Percentiles rank a stretch among this genome's conserved stretches.
Evolutionary conservation across 2,888 invertebrate genomes (phyloP).

Genomic region (Drosophila yooni): DNA sequence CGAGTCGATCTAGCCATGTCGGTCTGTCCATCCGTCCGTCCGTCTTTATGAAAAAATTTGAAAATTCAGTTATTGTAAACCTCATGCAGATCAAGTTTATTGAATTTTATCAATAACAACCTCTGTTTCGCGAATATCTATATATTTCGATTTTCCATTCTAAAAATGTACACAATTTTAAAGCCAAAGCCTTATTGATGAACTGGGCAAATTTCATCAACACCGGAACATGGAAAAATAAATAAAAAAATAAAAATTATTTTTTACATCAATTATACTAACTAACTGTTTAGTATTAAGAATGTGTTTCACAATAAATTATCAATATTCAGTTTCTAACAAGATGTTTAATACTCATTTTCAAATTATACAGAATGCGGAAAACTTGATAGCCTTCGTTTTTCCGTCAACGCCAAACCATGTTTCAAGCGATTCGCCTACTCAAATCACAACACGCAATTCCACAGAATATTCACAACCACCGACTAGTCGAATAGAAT

Average conservation of each 20-base stretch:
- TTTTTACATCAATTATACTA: neutral
- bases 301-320: neutral
- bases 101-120: neutral
- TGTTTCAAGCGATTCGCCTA: conserved; percentile 84
- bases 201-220: neutral
- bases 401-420: conserved; percentile 88
- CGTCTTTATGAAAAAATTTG: neutral
- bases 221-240: neutral
- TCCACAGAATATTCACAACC: conserved; percentile 88
- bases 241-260: no score
- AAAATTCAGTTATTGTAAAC: neutral
- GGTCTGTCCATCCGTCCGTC: neutral
- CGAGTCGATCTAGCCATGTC: neutral
- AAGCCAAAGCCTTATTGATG: neutral
- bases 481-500: conserved; percentile 83
- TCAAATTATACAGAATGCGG: conserved; percentile 88
- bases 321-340: conserved; percentile 27
- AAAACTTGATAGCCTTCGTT: conserved; percentile 89
- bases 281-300: neutral
- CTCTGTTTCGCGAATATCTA: neutral
- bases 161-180: no score
- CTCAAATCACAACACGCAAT: conserved; percentile 88
- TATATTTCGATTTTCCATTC: neutral
- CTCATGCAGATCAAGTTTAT: neutral
- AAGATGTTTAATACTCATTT: conserved; percentile 52